Evolutionary conservation across 64 coral and sea anemone genomes (phyloP), one percentile per base, ranked within the genome.

Genomic region (Montipora capricornis): DNA sequence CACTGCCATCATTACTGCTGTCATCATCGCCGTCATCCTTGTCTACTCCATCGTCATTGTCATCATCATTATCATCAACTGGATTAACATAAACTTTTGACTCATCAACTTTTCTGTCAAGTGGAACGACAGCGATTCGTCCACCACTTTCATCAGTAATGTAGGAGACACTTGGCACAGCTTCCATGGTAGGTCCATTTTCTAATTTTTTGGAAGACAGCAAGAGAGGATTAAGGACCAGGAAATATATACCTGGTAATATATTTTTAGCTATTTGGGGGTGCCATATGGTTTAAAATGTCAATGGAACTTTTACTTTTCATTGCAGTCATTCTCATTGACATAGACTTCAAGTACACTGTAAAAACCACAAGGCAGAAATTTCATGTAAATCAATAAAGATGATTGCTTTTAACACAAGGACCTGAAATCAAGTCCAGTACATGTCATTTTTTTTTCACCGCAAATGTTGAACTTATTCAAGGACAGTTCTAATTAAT

Each of bases 141-240:
- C 68, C 77, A 16, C 51, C 71, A 49, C 17, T 81, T 70, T 92
- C 77, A 51, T 88, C 69, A 22, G 94, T 66, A 5, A 91, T 69
- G 79, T 80, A 87, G 15, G 62, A 80, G 3, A 76, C 60, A 13
- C 46, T 47, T 22, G 90, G 90, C 53, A 59, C 29, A 57, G 20
- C 50, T 24, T 93, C 91, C 5, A 85, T 90, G 80, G 75, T 83
- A 24, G 89, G 76, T 51, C 83, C 53, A 52, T 95, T 82, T 16
- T 26, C 86, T 20, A 76, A 88, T 44, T 83, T 44, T 83, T 90
- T 92, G 37, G 51, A 51, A 55, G 44, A 46, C 19, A 73, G 76
- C 11, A 52, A 15, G 5, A 4, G 5, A 15, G 68, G 17, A 7
- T 71, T 5, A 71, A 64, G 13, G 14, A 64, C 13, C 3, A 64